Base-by-base conservation (phyloP, 1,140 invertebrate species). In the Phymorhynchus buccinoides region DNA sequence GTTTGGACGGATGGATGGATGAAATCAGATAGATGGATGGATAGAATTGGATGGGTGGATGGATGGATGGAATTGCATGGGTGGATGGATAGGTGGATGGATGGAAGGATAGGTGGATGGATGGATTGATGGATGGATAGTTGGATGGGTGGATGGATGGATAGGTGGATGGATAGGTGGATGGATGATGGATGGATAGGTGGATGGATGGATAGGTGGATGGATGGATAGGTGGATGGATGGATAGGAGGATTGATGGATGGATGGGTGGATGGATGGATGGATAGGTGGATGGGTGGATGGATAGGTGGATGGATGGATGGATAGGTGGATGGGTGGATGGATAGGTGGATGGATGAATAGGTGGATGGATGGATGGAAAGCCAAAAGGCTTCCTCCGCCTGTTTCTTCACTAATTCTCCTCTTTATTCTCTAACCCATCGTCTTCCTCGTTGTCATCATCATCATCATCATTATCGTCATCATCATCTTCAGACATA, bases 401-500 rank as follows among this genome's bases (percentile, higher is more conserved):
- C 44, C 18, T 18, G 18, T 48, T 48, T 18, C 6, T 48, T 48
- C 44, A 48, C 18, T 48, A 6, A 48, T 48, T 48, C 44, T 9
- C 18, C 18, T 18, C 6, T 48, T 48, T 18, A 48, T 48, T 48
- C 44, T 9, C 18, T 48, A 6, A 48, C 18, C 18, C 44, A 48
- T 48, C 18, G 7, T 9, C 18, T 48, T 18, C 12, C 30, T 84
- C 82, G 75, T 84, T 62, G 75, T 80, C 73, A 80, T 81, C 73
- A 85, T 80, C 73, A 81, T 85, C 84, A 85, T 81, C 78, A 80
- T 85, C 84, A 81, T 80, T 48, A 79, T 85, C 84, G 48, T 81
- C 73, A 81, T 79, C 78, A 81, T 85, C 75, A 85, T 85, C 78
- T 44, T 79, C 73, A 79, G 41, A 52, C n/a, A n/a, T n/a, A n/a